Base-by-base conservation (phyloP, 2,113 vertebrate species). In the Cebus imitator region DNA sequence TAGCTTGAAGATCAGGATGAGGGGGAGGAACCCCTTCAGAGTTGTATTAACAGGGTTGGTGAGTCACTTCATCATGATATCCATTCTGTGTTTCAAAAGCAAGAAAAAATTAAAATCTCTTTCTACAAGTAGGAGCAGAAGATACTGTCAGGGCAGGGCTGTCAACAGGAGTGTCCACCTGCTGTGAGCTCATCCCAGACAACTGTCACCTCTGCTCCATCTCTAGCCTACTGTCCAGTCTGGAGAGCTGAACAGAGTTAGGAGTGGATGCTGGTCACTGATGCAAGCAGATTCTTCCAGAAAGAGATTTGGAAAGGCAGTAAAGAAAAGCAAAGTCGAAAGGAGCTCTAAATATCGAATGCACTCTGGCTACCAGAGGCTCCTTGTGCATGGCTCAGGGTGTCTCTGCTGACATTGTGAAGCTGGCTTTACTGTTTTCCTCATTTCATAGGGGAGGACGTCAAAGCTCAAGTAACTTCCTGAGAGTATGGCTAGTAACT, bases 331-430 rank as follows among this genome's bases (percentile, higher is more conserved):
- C 10, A 5, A 40, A 68, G 32, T n/a, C 23, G 17, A 64, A 76
- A 57, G 48, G 23, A 0, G 0, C 13, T 18, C 1, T 1, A 2
- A 32, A 0, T 12, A 12, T 0, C 27, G 50, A 52, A 5, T 32
- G 5, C 0, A 0, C 30, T 35, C 66, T 43, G 35, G 68, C 55
- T 35, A 23, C 48, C 52, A 83, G 68, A 55, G 32, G 1, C 70
- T 55, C 35, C 80, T 82, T 32, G 12, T 35, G 30, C 57, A 35
- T 25, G 58, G 48, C 40, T 84, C 70, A 1, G 37, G 45, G 81
- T 27, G 32, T 30, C 75, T 66, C 76, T 40, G 11, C 55, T 45
- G 72, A 80, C 11, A 25, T 18, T 6, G 25, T 91, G 13, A 89
- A 93, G 72, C 48, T 1, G 7, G 48, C n/a, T 70, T 68, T 40